These are phyloP conservation scores for Pseudotriccus pelzelni DNA, from an alignment of 2,797 vertebrate species.

Conservation along the genomic window DNA sequence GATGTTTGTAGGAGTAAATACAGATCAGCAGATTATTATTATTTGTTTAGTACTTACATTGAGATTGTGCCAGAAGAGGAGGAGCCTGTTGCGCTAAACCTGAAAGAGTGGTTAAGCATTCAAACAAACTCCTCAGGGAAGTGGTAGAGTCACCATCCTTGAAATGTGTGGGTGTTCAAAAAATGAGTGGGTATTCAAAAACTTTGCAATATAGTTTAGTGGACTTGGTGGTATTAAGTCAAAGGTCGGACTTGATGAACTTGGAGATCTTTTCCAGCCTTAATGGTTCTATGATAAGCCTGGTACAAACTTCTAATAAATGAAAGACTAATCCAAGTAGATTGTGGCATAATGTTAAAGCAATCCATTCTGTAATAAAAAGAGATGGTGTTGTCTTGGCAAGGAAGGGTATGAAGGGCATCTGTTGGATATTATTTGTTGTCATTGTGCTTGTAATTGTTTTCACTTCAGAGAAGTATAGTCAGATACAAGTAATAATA, in stretches of 20 bases:
- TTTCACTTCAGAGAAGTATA: not conserved
- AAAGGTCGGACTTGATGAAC: not conserved
- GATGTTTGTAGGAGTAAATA: not conserved
- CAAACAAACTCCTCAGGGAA: not conserved
- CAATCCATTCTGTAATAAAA: not conserved
- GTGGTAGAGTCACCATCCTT: not conserved
- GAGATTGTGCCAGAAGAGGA: not conserved
- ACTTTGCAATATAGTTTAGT: not conserved
- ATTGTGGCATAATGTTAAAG: not conserved
- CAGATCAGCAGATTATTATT: not conserved
- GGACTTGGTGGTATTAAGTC: not conserved
- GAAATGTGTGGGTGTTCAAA: not conserved
- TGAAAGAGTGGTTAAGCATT: not conserved
- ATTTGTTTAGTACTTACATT: not conserved
- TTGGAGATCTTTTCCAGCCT: not conserved
- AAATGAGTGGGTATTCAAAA: not conserved
- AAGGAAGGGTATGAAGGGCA: not conserved
- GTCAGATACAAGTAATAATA: not conserved
- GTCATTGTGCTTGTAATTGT: not conserved
- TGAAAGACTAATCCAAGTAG: not conserved
- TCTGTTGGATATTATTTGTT: not conserved
- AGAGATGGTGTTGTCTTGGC: not conserved
- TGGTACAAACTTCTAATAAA: not conserved
- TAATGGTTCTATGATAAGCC: not conserved
- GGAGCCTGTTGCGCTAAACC: not conserved